These are phyloP conservation scores for Anthopleura sola DNA, from an alignment of 64 coral and sea anemone genomes.

Conservation along the genomic window DNA sequence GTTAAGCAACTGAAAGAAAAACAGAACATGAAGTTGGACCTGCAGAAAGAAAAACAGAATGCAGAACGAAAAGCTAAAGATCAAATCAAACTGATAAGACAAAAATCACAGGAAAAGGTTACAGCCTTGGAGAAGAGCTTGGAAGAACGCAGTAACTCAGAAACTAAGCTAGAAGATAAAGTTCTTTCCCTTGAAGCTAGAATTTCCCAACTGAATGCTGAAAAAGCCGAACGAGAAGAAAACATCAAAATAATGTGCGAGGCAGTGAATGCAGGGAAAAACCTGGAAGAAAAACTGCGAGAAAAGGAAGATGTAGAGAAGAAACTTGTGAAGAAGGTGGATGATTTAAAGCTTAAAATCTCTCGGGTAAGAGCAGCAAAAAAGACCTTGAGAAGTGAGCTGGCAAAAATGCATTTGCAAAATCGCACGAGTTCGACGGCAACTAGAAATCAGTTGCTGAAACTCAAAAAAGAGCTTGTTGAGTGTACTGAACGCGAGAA, in stretches of 20 bases:
- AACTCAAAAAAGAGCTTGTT: background rate
- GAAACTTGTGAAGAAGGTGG: background rate
- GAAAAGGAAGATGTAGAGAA: background rate
- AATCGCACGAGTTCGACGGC: background rate
- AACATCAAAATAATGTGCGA: background rate
- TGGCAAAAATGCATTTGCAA: background rate
- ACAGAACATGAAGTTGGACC: background rate
- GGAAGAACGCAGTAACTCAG: background rate
- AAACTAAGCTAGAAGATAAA: background rate
- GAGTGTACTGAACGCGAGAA: background rate
- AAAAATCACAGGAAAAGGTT: background rate
- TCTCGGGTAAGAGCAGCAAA: background rate
- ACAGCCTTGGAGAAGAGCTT: background rate
- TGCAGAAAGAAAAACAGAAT: background rate
- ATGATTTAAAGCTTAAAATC: background rate
- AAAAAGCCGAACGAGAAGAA: background rate
- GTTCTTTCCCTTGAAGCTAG: background rate
- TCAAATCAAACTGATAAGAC: background rate
- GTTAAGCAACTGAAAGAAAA: background rate
- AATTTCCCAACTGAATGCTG: background rate
- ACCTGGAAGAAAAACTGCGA: background rate
- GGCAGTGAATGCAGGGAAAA: background rate
- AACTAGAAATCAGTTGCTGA: background rate
- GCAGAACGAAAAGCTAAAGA: background rate
- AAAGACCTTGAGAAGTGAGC: background rate